Evolutionary conservation across 2,113 vertebrate species (phyloP).

Genomic region (Cariama cristata): DNA sequence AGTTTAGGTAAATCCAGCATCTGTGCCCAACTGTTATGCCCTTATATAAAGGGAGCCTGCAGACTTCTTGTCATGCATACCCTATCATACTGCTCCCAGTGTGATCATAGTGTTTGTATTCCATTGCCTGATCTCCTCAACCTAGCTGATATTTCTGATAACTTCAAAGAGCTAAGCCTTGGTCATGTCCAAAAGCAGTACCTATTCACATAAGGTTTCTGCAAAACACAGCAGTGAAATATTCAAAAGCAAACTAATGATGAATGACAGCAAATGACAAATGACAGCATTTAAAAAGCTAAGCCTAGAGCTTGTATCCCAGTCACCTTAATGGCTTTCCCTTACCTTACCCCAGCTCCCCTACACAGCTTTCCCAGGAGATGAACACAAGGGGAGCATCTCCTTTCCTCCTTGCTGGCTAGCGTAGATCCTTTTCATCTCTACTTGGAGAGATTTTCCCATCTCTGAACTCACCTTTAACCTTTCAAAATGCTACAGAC

Average conservation of each 20-base stretch:
- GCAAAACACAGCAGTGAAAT: neutral
- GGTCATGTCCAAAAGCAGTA: neutral
- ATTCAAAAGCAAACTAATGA: neutral
- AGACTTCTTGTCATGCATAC: neutral
- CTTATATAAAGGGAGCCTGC: neutral
- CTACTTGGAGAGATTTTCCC: neutral
- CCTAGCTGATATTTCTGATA: neutral
- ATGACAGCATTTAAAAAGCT: neutral
- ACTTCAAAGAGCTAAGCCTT: neutral
- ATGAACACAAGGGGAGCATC: neutral
- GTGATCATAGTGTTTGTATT: neutral
- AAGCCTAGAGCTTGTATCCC: neutral
- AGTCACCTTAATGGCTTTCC: too few relatives aligned
- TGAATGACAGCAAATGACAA: neutral
- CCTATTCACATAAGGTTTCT: neutral
- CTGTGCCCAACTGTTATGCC: fast-evolving
- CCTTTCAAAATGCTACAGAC: neutral
- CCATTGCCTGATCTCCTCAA: neutral
- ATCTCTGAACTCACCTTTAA: neutral
- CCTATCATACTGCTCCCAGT: neutral
- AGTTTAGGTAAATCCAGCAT: neutral
- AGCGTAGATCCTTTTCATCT: fast-evolving
- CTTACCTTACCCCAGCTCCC: neutral
- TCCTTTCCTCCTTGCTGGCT: neutral
- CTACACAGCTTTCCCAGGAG: fast-evolving